Percentiles rank a stretch among this genome's conserved stretches.
Conservation (phyloP, 2,113 vertebrate species). For the Scalopus aquaticus region DNA sequence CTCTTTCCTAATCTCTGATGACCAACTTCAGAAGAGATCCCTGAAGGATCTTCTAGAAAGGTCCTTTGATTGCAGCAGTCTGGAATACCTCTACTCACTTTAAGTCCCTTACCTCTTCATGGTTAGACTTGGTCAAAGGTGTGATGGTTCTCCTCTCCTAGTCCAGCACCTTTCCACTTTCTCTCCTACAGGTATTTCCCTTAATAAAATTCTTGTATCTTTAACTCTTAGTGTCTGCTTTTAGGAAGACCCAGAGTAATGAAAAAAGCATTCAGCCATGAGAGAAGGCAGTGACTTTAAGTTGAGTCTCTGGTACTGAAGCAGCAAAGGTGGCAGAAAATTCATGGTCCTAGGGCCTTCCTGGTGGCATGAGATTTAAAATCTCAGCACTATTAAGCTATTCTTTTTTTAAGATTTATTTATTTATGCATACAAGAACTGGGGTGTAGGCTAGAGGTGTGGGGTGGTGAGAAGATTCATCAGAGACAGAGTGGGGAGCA, state of each 20-base stretch:
- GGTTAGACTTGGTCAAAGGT: not conserved
- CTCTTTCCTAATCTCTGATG: not conserved
- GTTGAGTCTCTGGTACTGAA: not conserved
- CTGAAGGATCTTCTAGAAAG: not conserved
- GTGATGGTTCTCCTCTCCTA: not conserved
- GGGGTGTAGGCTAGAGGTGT: no score
- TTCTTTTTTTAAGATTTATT: no score
- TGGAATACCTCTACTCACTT: not conserved
- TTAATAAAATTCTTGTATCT: not conserved
- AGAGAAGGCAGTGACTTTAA: not conserved
- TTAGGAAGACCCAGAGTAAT: not conserved
- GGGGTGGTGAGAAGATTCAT: no score
- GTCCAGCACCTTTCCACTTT: not conserved
- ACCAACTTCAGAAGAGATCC: not conserved
- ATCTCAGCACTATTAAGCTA: no score
- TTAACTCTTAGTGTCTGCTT: not conserved
- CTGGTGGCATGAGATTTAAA: no score
- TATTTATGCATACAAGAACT: no score
- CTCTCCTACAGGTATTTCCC: not conserved
- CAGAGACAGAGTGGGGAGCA: no score
- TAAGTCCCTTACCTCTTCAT: not conserved
- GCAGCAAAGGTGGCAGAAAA: not conserved
- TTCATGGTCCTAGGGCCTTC: not conserved
- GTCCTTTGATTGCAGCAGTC: not conserved
- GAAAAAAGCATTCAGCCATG: not conserved